Evolutionary conservation across 2,888 invertebrate species (phyloP), one percentile per base, ranked within the genome.

Genomic region (Cosmorhoe ocellata): DNA sequence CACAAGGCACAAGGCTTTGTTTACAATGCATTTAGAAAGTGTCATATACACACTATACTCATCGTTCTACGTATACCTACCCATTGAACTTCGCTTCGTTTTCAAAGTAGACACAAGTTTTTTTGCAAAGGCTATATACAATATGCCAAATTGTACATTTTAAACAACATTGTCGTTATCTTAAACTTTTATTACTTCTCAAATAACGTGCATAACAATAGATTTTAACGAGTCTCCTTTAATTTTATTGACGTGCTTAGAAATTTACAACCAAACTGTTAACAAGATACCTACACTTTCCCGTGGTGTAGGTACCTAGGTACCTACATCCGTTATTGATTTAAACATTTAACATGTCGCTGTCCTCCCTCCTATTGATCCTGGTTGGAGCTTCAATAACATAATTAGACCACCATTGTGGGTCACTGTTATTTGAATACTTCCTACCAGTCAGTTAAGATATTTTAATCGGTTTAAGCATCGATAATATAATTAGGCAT

Each of bases 221-320:
- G 13, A 37, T 33, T 46, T 45, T 33, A 33, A 39, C 28, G 42
- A 37, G 42, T 11, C 14, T 33, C 9, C 27, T 34, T 34, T 1
- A 36, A 26, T 24, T 52, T 47, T 43, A 40, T 36, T 36, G 34
- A 39, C 26, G n/a, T 24, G 12, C 24, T 39, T 36, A 31, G 31
- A 39, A 38, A 45, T 47, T 38, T 33, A 42, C 31, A 32, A 9
- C 13, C 12, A 14, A 14, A 33, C 32, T 18, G n/a, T 39, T 36
- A 41, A 44, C 31, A 26, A 39, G 14, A 37, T 10, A 9, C n/a
- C n/a, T 18, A 42, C 38, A 39, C 47, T 47, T 47, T 43, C 47
- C 39, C 34, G n/a, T 34, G 22, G 6, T 36, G n/a, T n/a, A n/a
- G n/a, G n/a, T n/a, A n/a, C n/a, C n/a, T n/a, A n/a, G n/a, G n/a